Evolutionary conservation across 2,888 invertebrate genomes (phyloP).

Genomic region (Diplolepis rosae): DNA sequence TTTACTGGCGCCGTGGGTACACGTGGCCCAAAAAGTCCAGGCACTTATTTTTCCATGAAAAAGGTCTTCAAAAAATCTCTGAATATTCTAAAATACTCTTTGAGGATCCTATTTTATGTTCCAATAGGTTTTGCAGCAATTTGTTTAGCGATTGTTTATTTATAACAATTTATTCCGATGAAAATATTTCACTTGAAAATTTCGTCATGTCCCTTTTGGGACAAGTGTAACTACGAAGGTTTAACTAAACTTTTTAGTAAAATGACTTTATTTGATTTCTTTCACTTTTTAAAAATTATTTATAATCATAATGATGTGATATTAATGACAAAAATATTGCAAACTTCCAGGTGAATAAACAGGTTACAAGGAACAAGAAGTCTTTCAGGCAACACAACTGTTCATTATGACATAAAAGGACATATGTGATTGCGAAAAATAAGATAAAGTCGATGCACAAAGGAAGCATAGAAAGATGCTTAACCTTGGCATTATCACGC

Average conservation of each 20-base stretch:
- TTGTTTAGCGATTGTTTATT: too few relatives aligned
- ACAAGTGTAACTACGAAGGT: neutral
- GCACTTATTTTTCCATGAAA: too few relatives aligned
- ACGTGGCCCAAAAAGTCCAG: too few relatives aligned
- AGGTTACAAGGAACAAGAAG: slow-evolving; percentile 8
- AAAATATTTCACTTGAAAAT: too few relatives aligned
- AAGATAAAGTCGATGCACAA: slow-evolving; percentile 22
- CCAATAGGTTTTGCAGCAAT: too few relatives aligned
- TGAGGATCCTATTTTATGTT: too few relatives aligned
- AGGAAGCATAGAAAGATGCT: slow-evolving; percentile 24
- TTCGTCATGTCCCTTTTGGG: too few relatives aligned
- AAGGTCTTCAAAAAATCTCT: too few relatives aligned
- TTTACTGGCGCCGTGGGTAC: too few relatives aligned
- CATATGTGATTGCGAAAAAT: slow-evolving; percentile 23
- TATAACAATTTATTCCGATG: too few relatives aligned
- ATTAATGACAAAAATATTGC: neutral
- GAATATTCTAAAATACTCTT: too few relatives aligned
- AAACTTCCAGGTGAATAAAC: neutral
- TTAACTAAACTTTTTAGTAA: neutral
- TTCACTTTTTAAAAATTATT: neutral
- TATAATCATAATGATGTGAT: neutral
- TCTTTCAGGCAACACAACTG: slow-evolving; percentile 11
- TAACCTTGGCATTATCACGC: slow-evolving; percentile 43
- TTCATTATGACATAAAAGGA: slow-evolving; percentile 20
- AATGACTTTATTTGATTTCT: neutral